These are phyloP conservation scores for Lutjanus campechanus DNA, from an alignment of 2,797 vertebrate species.

Conservation along the genomic window DNA sequence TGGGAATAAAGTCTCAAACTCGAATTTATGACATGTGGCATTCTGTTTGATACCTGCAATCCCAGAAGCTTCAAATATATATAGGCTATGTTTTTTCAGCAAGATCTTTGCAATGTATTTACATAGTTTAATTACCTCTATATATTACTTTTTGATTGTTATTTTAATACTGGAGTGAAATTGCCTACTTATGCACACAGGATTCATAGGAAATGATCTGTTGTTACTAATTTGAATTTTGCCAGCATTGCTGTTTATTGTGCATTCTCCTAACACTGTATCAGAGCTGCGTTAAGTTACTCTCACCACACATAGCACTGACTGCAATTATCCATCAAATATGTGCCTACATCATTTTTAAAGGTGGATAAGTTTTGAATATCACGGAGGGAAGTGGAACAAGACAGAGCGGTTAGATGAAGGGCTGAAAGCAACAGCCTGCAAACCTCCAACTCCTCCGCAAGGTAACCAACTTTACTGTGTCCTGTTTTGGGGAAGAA, in stretches of 20 bases:
- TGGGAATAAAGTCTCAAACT: conserved; percentile 2
- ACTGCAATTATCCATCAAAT: too few relatives aligned
- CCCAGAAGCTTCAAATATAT: neutral
- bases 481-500: neutral
- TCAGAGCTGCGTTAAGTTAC: too few relatives aligned
- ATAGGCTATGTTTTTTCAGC: too few relatives aligned
- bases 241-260: too few relatives aligned
- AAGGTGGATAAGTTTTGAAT: neutral
- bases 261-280: too few relatives aligned
- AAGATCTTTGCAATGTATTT: neutral
- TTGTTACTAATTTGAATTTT: too few relatives aligned
- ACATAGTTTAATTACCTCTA: neutral
- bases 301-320: too few relatives aligned
- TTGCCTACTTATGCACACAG: too few relatives aligned
- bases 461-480: neutral
- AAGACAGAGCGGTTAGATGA: neutral
- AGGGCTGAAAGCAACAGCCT: neutral
- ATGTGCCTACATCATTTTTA: too few relatives aligned
- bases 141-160: too few relatives aligned
- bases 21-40: neutral
- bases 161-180: too few relatives aligned
- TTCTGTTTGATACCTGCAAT: neutral
- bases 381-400: neutral
- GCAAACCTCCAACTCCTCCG: neutral
- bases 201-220: too few relatives aligned